Percentiles rank a stretch among this genome's conserved stretches.
Conservation (phyloP, 1,140 invertebrate genomes). For the Drosophila mojavensis region DNA sequence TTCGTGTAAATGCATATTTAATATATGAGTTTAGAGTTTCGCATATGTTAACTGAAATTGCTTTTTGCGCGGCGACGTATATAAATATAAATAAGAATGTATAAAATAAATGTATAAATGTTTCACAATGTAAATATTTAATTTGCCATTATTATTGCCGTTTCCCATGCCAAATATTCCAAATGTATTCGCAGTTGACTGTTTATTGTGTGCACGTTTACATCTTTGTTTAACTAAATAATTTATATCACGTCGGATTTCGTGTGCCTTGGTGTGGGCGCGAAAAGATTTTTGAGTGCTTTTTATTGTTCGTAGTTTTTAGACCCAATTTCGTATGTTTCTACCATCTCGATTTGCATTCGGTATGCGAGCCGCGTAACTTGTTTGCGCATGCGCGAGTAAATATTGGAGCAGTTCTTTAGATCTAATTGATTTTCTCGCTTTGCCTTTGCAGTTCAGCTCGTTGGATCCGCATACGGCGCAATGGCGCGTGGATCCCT, state of each 20-base stretch:
- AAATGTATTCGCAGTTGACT: slow-evolving; percentile 47
- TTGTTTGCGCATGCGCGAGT: slow-evolving; percentile 52
- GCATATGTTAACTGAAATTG: slow-evolving; percentile 39
- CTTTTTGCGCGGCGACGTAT: slow-evolving; percentile 30
- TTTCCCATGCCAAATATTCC: slow-evolving; percentile 43
- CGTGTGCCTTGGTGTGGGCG: slow-evolving; percentile 42
- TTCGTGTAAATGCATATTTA: slow-evolving; percentile 6
- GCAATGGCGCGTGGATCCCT: slow-evolving; percentile 82
- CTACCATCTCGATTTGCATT: not conserved
- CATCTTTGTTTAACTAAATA: slow-evolving; percentile 55
- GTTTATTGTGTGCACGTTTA: slow-evolving; percentile 49
- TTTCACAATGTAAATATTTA: slow-evolving; percentile 67
- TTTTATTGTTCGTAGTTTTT: slow-evolving; percentile 16
- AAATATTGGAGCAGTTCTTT: slow-evolving; percentile 29
- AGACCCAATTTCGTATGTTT: not conserved
- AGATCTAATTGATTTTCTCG: slow-evolving; percentile 22
- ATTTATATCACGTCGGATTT: slow-evolving; percentile 62
- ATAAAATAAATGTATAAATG: not conserved
- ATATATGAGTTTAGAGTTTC: slow-evolving; percentile 29
- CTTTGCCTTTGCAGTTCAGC: slow-evolving; percentile 67
- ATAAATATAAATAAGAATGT: slow-evolving; percentile 19
- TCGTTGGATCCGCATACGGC: slow-evolving; percentile 77
- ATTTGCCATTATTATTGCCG: slow-evolving; percentile 50
- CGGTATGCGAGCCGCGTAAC: slow-evolving; percentile 46
- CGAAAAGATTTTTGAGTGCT: slow-evolving; percentile 43